phyloP scores from a whole-genome alignment of 2,797 vertebrate species.

The Adelosebastes latens region DNA sequence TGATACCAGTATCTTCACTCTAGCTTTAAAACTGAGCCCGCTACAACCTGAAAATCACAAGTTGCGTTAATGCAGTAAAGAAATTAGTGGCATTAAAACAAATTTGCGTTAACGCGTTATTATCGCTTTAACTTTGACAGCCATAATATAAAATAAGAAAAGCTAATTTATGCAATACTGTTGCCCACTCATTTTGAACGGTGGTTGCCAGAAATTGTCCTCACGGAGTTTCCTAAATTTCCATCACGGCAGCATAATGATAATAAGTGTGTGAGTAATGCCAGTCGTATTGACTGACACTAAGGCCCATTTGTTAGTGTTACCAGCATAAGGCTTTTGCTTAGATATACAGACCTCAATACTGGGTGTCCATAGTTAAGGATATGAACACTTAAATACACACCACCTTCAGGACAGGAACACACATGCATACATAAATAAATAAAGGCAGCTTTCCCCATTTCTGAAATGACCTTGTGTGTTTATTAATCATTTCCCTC shows the following conservation, averaged over 20 bases:
- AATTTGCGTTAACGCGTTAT: too few relatives aligned
- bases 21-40: too few relatives aligned
- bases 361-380: conserved; percentile 19
- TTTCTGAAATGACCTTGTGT: conserved; percentile 56
- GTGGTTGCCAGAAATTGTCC: not conserved
- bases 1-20: too few relatives aligned
- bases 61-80: too few relatives aligned
- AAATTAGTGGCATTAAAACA: too few relatives aligned
- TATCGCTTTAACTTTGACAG: too few relatives aligned
- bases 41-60: too few relatives aligned
- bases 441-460: conserved; percentile 33
- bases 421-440: conserved; percentile 40
- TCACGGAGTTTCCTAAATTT: not conserved
- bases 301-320: conserved; percentile 19
- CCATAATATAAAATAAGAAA: not conserved
- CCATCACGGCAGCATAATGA: not conserved
- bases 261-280: not conserved
- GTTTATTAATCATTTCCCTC: conserved; percentile 67
- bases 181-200: not conserved
- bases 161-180: not conserved
- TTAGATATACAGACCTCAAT: conserved; percentile 27
- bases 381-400: conserved; percentile 35
- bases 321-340: not conserved
- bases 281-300: not conserved
- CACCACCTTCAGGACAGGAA: conserved; percentile 29